These are phyloP conservation scores for Plagodis dolabraria DNA, from an alignment of 2,888 invertebrate species.

Conservation along the genomic window DNA sequence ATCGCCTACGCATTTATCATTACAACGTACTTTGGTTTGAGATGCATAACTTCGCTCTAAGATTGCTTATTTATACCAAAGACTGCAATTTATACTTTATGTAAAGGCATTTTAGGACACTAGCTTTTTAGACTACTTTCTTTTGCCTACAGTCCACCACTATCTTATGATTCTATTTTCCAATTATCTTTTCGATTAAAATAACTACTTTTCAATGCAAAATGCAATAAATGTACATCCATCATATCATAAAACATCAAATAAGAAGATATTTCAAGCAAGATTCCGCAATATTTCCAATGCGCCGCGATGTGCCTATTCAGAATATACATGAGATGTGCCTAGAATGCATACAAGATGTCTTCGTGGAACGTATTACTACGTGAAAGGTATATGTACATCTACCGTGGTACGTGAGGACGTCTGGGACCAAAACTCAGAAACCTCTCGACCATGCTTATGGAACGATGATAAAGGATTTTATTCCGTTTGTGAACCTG, in stretches of 20 bases:
- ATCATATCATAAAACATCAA: constrained; percentile 12
- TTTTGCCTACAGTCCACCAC: too few species aligned
- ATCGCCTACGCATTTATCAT: too few species aligned
- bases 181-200: too few species aligned
- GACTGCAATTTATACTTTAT: too few species aligned
- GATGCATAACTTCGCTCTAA: too few species aligned
- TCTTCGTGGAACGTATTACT: constrained; percentile 18
- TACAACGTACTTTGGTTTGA: too few species aligned
- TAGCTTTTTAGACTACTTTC: too few species aligned
- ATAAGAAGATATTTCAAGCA: constrained; percentile 10
- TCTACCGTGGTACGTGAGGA: constrained; percentile 8
- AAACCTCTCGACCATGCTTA: neutral
- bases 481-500: neutral
- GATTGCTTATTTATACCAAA: too few species aligned
- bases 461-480: neutral
- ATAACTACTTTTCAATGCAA: too few species aligned
- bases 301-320: constrained; percentile 13
- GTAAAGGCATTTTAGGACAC: too few species aligned
- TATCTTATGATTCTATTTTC: too few species aligned
- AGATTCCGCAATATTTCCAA: constrained; percentile 15
- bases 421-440: constrained; percentile 3
- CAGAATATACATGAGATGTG: constrained; percentile 26
- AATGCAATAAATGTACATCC: neutral
- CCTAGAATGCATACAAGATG: constrained; percentile 18
- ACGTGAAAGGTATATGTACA: constrained; percentile 8